These are phyloP conservation scores for Panurus biarmicus DNA, from an alignment of 2,113 vertebrate species.

Conservation along the genomic window DNA sequence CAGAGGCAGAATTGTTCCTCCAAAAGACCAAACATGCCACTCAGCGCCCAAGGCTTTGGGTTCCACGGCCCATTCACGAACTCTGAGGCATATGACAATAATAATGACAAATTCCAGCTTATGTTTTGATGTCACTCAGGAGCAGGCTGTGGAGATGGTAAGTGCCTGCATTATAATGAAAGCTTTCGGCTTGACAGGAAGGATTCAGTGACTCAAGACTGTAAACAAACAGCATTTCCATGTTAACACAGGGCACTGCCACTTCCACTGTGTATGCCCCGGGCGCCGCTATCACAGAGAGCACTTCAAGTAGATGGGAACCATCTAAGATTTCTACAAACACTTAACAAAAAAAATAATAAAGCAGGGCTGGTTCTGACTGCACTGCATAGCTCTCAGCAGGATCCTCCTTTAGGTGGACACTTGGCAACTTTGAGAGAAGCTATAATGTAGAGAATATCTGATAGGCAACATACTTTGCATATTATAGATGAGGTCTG, in stretches of 20 bases:
- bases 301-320: neutral
- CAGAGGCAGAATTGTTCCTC: constrained; percentile 20
- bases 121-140: constrained; percentile 19
- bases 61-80: constrained; percentile 5
- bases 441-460: neutral
- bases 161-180: constrained; percentile 19
- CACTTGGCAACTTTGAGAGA: neutral
- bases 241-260: constrained; percentile 16
- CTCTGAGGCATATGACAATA: constrained; percentile 24
- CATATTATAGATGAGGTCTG: neutral
- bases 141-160: neutral
- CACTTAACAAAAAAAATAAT: neutral
- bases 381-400: neutral
- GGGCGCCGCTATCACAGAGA: constrained; percentile 7
- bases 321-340: neutral
- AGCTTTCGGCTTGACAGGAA: constrained; percentile 33
- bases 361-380: neutral
- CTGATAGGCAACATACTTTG: neutral
- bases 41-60: neutral
- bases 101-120: neutral
- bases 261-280: constrained; percentile 2
- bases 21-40: constrained; percentile 27
- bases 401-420: neutral
- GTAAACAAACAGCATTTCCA: constrained; percentile 50
- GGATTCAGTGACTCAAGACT: constrained; percentile 15